Evolutionary conservation across 2,888 invertebrate genomes (phyloP), one percentile per base, ranked within the genome.

Genomic region (Athripsodes cinereus): DNA sequence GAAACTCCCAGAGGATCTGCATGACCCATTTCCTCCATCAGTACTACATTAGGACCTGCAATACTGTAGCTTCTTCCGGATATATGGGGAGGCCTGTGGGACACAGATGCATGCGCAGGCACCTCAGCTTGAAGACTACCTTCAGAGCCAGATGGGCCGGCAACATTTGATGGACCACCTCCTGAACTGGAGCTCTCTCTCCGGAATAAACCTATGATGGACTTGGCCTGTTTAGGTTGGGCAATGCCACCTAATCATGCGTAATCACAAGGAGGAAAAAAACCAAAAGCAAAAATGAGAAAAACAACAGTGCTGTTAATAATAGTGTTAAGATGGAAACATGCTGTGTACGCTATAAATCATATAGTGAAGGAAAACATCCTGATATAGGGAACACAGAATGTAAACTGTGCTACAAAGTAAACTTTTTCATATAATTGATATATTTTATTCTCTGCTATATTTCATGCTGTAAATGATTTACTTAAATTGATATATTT

Each of bases 171-270:
- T 18, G 68, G 67, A 34, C 72, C 78, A 1, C 79, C 82, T 55
- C 84, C 83, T 0, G 90, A 90, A 67, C 86, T 83, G 65, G 85
- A 81, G 72, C 91, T 91, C 72, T 92, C 92, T 69, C 90, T 84
- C 69, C 91, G 83, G 77, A 92, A 92, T 64, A 92, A 82, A 75
- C 92, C 92, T 81, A 92, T 91, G 75, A 92, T 91, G 74, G 92
- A 91, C 76, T 88, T 88, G 67, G 87, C 83, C 76, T 83, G 82
- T 78, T 90, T 87, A 74, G 90, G 89, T 80, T 90, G 89, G 75
- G 90, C 90, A 74, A 92, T 86, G 69, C 91, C 91, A 78, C 91
- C 91, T 90, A 66, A 56, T 50, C 56, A 56, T 56, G 56, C 56
- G 56, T 51, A 56, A 56, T 56, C 52, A 52, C 47, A 34, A 13